A percentile compares a stretch with the other conserved stretches of the same genome.
Conservation (phyloP, 2,797 vertebrate species). For the Botia kubotai region DNA sequence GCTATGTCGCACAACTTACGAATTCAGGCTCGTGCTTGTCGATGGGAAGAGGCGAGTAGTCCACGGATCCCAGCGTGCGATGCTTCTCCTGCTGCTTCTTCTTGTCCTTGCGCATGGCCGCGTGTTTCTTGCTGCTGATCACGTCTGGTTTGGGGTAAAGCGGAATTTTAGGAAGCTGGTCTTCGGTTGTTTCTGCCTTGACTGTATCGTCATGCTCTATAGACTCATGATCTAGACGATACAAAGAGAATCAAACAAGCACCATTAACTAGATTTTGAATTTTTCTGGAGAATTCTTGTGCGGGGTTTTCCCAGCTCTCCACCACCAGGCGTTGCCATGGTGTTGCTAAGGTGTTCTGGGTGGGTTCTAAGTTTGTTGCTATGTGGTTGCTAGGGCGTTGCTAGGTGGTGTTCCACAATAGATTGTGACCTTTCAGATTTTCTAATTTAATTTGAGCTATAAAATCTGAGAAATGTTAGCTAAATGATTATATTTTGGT, state of each 20-base stretch:
- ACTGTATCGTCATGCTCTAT: conserved; percentile 88
- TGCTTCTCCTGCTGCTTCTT: conserved; percentile 86
- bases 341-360: not conserved
- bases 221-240: conserved; percentile 85
- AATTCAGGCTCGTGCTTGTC: conserved; percentile 94
- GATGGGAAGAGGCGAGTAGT: conserved; percentile 85
- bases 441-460: not conserved
- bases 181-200: conserved; percentile 87
- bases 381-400: not conserved
- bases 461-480: not conserved
- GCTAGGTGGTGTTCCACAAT: not conserved
- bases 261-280: conserved; percentile 20
- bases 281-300: not conserved
- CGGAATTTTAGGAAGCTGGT: conserved; percentile 85
- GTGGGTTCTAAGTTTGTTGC: not conserved
- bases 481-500: too few relatives aligned
- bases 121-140: conserved; percentile 88
- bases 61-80: conserved; percentile 81
- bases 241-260: conserved; percentile 41
- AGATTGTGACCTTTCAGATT: not conserved
- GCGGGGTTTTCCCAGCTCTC: not conserved
- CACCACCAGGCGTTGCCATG: not conserved
- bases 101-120: conserved; percentile 89
- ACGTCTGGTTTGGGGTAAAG: conserved; percentile 82
- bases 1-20: conserved; percentile 75